Base-by-base conservation (phyloP, 2,797 vertebrate species). In the Gambusia yucatana region DNA sequence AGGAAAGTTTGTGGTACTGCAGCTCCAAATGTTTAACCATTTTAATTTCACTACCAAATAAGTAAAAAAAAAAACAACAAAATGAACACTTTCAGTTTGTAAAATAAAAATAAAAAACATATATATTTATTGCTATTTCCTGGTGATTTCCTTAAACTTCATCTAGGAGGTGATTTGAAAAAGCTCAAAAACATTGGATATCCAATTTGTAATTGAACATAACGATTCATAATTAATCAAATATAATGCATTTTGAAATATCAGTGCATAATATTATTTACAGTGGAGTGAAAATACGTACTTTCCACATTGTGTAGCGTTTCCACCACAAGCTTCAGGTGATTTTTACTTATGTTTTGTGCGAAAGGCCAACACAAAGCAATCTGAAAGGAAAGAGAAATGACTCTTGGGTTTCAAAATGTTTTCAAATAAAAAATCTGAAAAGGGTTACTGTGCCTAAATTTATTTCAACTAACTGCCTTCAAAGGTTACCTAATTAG, bases 1-100 rank as follows among this genome's bases (percentile, higher is more conserved):
- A 89, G 92, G 8, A n/a, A 33, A 57, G 9, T 28, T 22, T 41
- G 2, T 43, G 79, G 77, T 84, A 90, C 79, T 95, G 78, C 91
- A 71, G 41, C 39, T 88, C 10, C 77, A 13, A 33, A 41, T 50
- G 57, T 14, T 0, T 13, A 30, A 10, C 41, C 2, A 36, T 72
- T 71, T 71, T 25, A 69, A 69, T 43, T 44, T 16, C 25, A 17
- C 25, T 8, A 5, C 5, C 9, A 41, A 67, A 67, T 25, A 11
- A 50, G 14, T 41, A 44, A 46, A 57, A 11, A 11, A 55, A 25
- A 55, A 10, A n/a, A 39, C 9, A 13, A 6, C 5, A 41, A 55
- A 4, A 13, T 10, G 2, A 52, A 36, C 9, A 50, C 33, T 33
- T 50, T 48, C 17, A 20, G 3, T 72, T 50, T 50, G 30, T 72